These are phyloP conservation scores for Trematomus bernacchii DNA, from an alignment of 2,797 vertebrate genomes.

Conservation along the genomic window DNA sequence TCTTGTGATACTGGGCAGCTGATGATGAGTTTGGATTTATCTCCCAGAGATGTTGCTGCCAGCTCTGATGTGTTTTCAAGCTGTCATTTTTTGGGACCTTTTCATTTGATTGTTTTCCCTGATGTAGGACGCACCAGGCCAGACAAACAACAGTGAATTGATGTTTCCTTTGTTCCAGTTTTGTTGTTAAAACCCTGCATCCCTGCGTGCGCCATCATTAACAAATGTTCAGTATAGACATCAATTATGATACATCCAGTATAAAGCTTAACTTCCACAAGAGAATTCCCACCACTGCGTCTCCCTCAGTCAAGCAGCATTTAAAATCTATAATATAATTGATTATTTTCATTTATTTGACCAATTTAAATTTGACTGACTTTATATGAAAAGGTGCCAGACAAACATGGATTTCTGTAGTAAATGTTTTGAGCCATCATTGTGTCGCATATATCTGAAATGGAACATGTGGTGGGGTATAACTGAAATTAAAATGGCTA, in stretches of 20 bases:
- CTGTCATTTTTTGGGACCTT: conserved; percentile 39
- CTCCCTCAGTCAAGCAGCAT: not conserved
- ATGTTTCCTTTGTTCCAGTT: conserved; percentile 17
- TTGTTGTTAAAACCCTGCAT: conserved; percentile 3
- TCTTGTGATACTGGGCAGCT: conserved; percentile 35
- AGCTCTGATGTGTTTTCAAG: conserved; percentile 50
- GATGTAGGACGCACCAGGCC: not conserved
- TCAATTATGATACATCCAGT: not conserved
- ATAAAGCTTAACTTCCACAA: not conserved
- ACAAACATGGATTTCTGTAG: not conserved
- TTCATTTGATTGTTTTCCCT: conserved; percentile 31
- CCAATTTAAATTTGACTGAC: not conserved
- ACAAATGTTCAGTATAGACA: not conserved
- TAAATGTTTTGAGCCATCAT: not conserved
- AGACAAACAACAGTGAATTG: conserved; percentile 3
- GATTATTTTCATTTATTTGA: not conserved
- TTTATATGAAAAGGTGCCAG: not conserved
- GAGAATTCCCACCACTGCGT: not conserved
- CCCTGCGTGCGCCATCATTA: not conserved
- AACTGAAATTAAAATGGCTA: not conserved
- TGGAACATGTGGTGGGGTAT: not conserved
- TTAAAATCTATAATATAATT: not conserved
- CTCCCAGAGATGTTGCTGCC: conserved; percentile 28
- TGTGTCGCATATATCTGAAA: not conserved
- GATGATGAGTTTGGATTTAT: conserved; percentile 42